Conservation (phyloP, 2,797 vertebrate species). For the Anabas testudineus region DNA sequence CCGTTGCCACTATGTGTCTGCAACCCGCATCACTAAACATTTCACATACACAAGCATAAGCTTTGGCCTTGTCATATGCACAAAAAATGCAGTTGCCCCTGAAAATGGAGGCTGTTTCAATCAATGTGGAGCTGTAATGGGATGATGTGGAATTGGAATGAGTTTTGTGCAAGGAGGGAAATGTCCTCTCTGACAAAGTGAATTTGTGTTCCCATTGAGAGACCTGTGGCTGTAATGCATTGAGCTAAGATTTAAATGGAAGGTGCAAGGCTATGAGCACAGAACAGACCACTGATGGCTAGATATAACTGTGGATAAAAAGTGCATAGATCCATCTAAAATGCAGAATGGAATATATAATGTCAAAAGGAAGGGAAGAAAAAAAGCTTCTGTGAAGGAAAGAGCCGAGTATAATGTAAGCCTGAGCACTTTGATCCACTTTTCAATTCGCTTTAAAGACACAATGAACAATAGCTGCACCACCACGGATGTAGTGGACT, state of each 20-base stretch:
- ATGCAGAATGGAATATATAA: constrained; percentile 13
- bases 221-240: constrained; percentile 58
- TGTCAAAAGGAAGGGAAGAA: constrained; percentile 6
- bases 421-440: constrained; percentile 17
- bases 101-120: constrained; percentile 76
- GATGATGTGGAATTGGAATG: constrained; percentile 78
- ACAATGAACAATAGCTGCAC: constrained; percentile 19
- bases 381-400: background rate
- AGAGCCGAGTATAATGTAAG: constrained; percentile 3
- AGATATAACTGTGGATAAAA: constrained; percentile 28
- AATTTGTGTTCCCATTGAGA: constrained; percentile 74
- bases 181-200: constrained; percentile 74
- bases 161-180: constrained; percentile 70
- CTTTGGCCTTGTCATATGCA: constrained; percentile 43
- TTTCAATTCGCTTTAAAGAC: constrained; percentile 37
- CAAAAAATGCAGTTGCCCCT: constrained; percentile 43
- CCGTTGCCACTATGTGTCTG: constrained; percentile 27
- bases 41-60: constrained; percentile 38
- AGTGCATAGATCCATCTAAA: constrained; percentile 12
- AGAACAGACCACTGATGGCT: constrained; percentile 51
- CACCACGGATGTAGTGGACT: background rate
- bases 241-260: constrained; percentile 59
- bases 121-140: constrained; percentile 75
- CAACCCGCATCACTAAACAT: constrained; percentile 25
- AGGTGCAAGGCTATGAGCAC: constrained; percentile 50